Evolutionary conservation across 1,140 invertebrate genomes (phyloP).

Genomic region (Tetramorium simillimum): DNA sequence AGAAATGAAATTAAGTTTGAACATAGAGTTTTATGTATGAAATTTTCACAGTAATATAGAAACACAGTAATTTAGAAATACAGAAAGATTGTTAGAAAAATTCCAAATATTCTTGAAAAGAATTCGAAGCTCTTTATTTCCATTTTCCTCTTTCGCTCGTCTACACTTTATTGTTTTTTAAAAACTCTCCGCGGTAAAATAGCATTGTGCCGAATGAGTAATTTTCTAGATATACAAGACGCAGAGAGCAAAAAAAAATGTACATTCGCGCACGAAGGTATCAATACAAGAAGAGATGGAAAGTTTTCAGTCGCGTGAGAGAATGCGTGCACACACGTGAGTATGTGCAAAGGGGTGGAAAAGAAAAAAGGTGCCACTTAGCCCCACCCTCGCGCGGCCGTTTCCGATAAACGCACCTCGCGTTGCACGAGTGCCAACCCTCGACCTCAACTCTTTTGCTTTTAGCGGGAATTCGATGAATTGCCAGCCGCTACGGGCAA

Average conservation of each 20-base stretch:
- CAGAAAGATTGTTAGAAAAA: background rate
- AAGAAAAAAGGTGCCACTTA: slow-evolving; percentile 76
- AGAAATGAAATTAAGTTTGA: background rate
- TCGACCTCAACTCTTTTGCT: slow-evolving; percentile 78
- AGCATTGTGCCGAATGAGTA: background rate
- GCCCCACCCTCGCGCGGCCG: slow-evolving; percentile 54
- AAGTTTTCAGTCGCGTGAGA: slow-evolving; percentile 43
- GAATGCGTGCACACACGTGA: slow-evolving; percentile 60
- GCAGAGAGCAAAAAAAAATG: background rate
- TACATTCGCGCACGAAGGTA: background rate
- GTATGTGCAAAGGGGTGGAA: slow-evolving; percentile 62
- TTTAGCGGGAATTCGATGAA: slow-evolving; percentile 80
- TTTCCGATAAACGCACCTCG: slow-evolving; percentile 69
- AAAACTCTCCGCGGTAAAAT: background rate
- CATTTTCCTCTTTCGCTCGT: background rate
- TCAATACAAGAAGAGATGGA: background rate
- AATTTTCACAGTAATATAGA: background rate
- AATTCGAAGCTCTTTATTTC: background rate
- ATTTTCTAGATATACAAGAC: background rate
- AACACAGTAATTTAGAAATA: background rate
- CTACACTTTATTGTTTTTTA: background rate
- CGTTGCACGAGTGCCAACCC: slow-evolving; percentile 73
- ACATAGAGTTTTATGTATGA: background rate
- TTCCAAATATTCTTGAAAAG: background rate
- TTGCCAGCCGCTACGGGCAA: slow-evolving; percentile 75